These are phyloP conservation scores for Vidua chalybeata DNA, from an alignment of 2,113 vertebrate genomes.

Conservation along the genomic window DNA sequence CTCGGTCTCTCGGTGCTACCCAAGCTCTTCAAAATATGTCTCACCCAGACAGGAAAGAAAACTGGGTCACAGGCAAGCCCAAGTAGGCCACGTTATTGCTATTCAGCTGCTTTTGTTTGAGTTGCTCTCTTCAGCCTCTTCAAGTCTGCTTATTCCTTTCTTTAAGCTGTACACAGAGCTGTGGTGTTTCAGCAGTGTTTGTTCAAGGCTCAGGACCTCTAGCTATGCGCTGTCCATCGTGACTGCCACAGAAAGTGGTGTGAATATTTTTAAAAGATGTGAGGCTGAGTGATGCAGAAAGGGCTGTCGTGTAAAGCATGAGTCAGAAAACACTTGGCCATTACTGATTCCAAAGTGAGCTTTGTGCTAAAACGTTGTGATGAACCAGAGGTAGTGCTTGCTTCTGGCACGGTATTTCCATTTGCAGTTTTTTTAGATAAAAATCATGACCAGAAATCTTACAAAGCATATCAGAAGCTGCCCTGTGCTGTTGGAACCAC, in stretches of 20 bases:
- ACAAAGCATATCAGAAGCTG: background rate
- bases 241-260: background rate
- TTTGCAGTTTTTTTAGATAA: background rate
- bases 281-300: background rate
- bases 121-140: background rate
- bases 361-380: background rate
- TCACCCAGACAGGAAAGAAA: background rate
- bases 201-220: background rate
- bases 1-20: fast-evolving
- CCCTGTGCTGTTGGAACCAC: background rate
- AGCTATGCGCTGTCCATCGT: background rate
- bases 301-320: background rate
- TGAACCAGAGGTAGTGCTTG: background rate
- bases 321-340: background rate
- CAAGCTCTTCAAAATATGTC: background rate
- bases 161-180: background rate
- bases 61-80: background rate
- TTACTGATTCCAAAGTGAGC: background rate
- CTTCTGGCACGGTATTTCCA: background rate
- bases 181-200: background rate
- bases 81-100: background rate
- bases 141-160: background rate
- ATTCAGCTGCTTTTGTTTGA: background rate
- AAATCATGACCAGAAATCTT: background rate
- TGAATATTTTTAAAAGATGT: background rate